phyloP scores from a whole-genome alignment of 2,888 invertebrate genomes.

The Proisotoma minuta region DNA sequence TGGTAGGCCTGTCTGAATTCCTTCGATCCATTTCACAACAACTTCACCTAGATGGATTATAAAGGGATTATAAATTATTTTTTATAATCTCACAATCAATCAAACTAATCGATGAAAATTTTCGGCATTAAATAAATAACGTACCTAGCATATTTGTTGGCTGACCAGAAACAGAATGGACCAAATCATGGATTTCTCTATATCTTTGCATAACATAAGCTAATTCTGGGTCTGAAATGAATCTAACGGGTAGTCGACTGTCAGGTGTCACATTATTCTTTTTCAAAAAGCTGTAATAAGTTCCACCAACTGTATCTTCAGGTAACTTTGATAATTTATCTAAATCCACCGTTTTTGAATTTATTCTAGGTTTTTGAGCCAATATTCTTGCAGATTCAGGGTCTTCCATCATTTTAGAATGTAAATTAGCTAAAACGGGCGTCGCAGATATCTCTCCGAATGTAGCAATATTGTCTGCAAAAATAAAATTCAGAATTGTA shows the following conservation, averaged over 20 bases:
- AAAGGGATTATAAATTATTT: constrained; percentile 4
- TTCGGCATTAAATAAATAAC: constrained; percentile 6
- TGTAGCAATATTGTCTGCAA: constrained; percentile 92
- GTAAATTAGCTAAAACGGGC: constrained; percentile 66
- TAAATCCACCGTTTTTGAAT: constrained; percentile 73
- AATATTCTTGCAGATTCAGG: constrained; percentile 71
- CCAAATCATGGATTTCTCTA: constrained; percentile 92
- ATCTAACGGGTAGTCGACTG: constrained; percentile 80
- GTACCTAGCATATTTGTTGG: constrained; percentile 84
- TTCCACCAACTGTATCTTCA: constrained; percentile 74
- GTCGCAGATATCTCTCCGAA: constrained; percentile 84
- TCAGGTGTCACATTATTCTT: constrained; percentile 89
- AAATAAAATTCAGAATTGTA: no score
- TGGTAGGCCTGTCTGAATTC: constrained; percentile 86
- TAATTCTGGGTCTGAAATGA: constrained; percentile 79
- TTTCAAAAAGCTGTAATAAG: constrained; percentile 76
- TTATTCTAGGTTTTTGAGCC: constrained; percentile 77
- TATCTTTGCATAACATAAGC: constrained; percentile 97
- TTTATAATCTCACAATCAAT: not conserved
- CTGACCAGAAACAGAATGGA: constrained; percentile 87
- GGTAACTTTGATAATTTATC: constrained; percentile 66
- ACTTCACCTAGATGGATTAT: constrained; percentile 72
- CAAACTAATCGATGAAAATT: not conserved
- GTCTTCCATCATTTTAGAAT: constrained; percentile 68
- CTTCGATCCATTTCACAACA: constrained; percentile 96